phyloP scores from a whole-genome alignment of 1,140 invertebrate species.

The Tetranychus urticae region DNA sequence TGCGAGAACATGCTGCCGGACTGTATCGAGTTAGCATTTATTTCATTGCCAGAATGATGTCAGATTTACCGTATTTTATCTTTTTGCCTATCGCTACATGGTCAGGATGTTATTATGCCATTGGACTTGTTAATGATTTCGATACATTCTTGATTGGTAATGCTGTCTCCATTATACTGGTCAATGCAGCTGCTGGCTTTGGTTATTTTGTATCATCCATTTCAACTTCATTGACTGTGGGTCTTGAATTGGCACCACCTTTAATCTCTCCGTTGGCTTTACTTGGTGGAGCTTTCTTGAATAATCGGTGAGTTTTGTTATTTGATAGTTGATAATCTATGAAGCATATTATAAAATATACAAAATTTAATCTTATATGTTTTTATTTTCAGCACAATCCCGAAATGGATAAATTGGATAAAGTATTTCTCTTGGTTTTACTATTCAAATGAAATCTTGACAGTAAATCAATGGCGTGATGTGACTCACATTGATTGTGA shows the following conservation, averaged over 20 bases:
- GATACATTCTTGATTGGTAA: not conserved
- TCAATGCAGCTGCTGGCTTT: not conserved
- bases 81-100: not conserved
- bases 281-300: not conserved
- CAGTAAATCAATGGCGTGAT: conserved; percentile 75
- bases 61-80: not conserved
- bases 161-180: not conserved
- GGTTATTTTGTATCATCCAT: not conserved
- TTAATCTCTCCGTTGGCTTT: not conserved
- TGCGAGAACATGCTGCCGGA: not conserved
- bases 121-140: not conserved
- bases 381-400: conserved; percentile 38
- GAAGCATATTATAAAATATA: too few species aligned
- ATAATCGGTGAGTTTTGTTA: conserved; percentile 8
- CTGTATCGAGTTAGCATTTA: conserved; percentile 27
- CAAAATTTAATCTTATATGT: too few species aligned
- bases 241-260: not conserved
- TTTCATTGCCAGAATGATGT: conserved; percentile 18
- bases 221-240: not conserved
- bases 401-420: conserved; percentile 64
- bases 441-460: conserved; percentile 70
- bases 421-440: conserved; percentile 84
- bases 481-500: conserved; percentile 33
- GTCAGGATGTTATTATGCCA: not conserved
- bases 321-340: not conserved